These are phyloP conservation scores for Cisticola juncidis DNA, from an alignment of 2,113 vertebrate species.

Conservation along the genomic window DNA sequence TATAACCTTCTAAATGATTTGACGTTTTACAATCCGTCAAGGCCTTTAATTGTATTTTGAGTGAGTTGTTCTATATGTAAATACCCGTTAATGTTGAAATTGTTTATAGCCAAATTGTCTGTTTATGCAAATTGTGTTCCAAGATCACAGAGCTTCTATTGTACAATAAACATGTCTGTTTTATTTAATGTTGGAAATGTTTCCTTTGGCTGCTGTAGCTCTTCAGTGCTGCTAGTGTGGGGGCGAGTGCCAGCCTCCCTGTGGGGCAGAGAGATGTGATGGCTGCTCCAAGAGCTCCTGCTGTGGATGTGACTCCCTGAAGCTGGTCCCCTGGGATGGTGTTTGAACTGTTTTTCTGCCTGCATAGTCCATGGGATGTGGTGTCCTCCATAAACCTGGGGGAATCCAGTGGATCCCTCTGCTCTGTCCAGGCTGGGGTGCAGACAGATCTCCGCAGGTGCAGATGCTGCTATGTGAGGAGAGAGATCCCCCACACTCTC, in stretches of 20 bases:
- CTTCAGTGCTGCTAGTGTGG: background rate
- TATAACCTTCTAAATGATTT: constrained; percentile 74
- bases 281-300: background rate
- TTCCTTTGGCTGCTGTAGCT: constrained; percentile 47
- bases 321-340: background rate
- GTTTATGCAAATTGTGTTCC: constrained; percentile 79
- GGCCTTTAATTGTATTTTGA: constrained; percentile 80
- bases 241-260: background rate
- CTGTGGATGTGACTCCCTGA: background rate
- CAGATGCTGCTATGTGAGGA: background rate
- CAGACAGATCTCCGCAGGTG: background rate
- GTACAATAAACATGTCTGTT: constrained; percentile 69
- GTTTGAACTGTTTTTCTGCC: background rate
- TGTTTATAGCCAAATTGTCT: constrained; percentile 81
- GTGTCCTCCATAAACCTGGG: background rate
- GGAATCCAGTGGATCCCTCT: background rate
- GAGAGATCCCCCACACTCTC: background rate
- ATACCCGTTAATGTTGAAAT: constrained; percentile 76
- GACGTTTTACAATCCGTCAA: constrained; percentile 71
- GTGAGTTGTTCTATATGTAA: constrained; percentile 80
- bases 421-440: fast-evolving
- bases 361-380: background rate
- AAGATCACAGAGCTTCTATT: constrained; percentile 67
- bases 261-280: background rate
- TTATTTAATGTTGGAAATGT: constrained; percentile 67